Evolutionary conservation across 1,140 invertebrate species (phyloP).

Genomic region (Euura lappo): DNA sequence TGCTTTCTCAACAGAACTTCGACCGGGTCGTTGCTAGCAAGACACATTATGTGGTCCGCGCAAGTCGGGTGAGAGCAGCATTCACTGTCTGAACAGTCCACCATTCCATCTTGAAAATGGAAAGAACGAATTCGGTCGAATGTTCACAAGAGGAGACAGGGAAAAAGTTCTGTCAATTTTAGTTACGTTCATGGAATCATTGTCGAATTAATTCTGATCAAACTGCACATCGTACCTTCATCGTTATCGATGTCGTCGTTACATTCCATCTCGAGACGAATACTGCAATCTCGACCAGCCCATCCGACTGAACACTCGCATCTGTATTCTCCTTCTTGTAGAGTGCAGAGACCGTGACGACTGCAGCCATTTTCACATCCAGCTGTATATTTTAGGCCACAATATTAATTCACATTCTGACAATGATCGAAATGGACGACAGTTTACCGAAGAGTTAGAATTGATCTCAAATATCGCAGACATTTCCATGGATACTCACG

Average conservation of each 20-base stretch:
- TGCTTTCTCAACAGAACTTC: conserved; percentile 95
- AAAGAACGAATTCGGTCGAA: conserved; percentile 21
- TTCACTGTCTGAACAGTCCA: conserved; percentile 97
- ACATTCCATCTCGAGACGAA: conserved; percentile 90
- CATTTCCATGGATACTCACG: conserved; percentile 71
- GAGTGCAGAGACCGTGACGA: conserved; percentile 86
- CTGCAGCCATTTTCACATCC: conserved; percentile 94
- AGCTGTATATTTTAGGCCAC: conserved; percentile 67
- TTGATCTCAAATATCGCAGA: not conserved
- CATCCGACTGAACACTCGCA: conserved; percentile 91
- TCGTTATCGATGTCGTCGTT: conserved; percentile 96
- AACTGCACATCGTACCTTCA: conserved; percentile 71
- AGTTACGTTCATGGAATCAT: not conserved
- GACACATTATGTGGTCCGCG: conserved; percentile 89
- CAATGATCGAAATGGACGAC: not conserved
- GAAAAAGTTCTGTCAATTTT: not conserved
- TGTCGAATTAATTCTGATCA: too few species aligned
- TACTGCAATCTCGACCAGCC: conserved; percentile 91
- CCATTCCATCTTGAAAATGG: conserved; percentile 85
- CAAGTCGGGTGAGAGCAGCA: conserved; percentile 87
- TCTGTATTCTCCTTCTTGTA: conserved; percentile 84
- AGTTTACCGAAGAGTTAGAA: too few species aligned
- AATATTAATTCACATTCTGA: not conserved
- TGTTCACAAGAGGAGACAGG: too few species aligned
- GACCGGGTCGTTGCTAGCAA: conserved; percentile 92